phyloP scores from a whole-genome alignment of 2,888 invertebrate species.

The Temnothorax rugatulus region DNA sequence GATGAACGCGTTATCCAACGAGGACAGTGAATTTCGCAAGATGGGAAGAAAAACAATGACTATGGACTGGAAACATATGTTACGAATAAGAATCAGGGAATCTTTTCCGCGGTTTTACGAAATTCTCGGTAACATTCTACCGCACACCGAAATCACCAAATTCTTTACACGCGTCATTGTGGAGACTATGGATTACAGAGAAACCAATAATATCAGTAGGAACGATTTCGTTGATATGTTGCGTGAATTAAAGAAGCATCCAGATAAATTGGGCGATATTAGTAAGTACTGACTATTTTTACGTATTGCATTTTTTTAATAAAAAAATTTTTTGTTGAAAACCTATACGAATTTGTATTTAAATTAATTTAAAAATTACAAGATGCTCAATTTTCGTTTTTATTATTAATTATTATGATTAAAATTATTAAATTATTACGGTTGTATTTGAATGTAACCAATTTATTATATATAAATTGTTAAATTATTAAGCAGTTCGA shows the following conservation, averaged over 20 bases:
- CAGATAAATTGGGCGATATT: constrained; percentile 24
- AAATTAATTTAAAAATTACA: not conserved
- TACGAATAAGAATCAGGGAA: constrained; percentile 35
- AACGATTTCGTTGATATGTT: constrained; percentile 85
- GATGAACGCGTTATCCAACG: constrained; percentile 83
- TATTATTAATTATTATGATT: not conserved
- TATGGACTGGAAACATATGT: not conserved
- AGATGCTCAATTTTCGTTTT: not conserved
- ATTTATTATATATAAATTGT: not conserved
- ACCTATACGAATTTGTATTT: too few species aligned
- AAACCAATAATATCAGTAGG: constrained; percentile 80
- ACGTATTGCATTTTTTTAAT: not conserved
- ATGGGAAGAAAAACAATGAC: constrained; percentile 31
- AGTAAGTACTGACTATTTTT: not conserved
- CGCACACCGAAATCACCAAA: constrained; percentile 70
- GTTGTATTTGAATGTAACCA: not conserved
- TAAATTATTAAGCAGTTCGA: not conserved
- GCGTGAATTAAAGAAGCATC: constrained; percentile 75
- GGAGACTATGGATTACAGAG: constrained; percentile 80
- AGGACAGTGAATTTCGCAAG: constrained; percentile 61
- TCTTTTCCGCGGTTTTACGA: constrained; percentile 71
- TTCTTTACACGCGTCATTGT: constrained; percentile 79
- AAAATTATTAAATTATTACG: not conserved
- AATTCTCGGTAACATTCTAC: constrained; percentile 65
- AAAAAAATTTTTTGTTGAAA: not conserved